These are phyloP conservation scores for Coptotermes formosanus DNA, from an alignment of 1,140 invertebrate genomes.

Conservation along the genomic window DNA sequence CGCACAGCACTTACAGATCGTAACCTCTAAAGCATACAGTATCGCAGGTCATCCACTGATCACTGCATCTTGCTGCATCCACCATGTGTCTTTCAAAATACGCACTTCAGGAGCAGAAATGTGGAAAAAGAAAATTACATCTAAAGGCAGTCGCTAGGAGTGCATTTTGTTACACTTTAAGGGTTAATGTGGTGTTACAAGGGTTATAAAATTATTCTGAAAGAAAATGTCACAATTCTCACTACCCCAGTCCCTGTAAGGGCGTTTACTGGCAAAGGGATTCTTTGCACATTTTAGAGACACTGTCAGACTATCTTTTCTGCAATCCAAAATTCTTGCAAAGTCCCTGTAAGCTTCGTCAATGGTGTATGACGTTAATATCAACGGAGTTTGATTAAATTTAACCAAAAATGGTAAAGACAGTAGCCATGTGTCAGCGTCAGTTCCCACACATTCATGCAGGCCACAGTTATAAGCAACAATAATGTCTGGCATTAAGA, in stretches of 20 bases:
- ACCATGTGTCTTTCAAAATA: no score
- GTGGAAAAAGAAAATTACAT: no score
- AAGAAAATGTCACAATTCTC: neutral
- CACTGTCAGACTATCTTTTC: neutral
- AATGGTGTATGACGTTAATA: slow-evolving; percentile 16
- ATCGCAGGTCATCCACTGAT: no score
- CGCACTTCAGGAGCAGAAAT: no score
- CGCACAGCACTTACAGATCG: no score
- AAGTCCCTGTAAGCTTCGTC: slow-evolving; percentile 13
- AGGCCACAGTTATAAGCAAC: slow-evolving; percentile 31
- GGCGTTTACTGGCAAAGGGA: slow-evolving; percentile 2
- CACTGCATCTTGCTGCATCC: no score
- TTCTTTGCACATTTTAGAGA: slow-evolving; percentile 17
- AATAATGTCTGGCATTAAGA: slow-evolving; percentile 29
- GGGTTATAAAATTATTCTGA: slow-evolving; percentile 7
- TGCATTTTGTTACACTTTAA: no score
- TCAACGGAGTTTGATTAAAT: neutral
- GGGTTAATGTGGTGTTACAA: neutral
- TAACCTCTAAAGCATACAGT: no score
- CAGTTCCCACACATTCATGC: slow-evolving; percentile 30
- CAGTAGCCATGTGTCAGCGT: neutral
- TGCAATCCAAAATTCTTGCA: neutral
- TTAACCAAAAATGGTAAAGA: slow-evolving; percentile 7
- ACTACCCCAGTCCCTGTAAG: neutral
- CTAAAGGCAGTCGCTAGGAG: no score